These are phyloP conservation scores for Sphenodon punctatus DNA, from an alignment of 2,797 vertebrate genomes.

Conservation along the genomic window DNA sequence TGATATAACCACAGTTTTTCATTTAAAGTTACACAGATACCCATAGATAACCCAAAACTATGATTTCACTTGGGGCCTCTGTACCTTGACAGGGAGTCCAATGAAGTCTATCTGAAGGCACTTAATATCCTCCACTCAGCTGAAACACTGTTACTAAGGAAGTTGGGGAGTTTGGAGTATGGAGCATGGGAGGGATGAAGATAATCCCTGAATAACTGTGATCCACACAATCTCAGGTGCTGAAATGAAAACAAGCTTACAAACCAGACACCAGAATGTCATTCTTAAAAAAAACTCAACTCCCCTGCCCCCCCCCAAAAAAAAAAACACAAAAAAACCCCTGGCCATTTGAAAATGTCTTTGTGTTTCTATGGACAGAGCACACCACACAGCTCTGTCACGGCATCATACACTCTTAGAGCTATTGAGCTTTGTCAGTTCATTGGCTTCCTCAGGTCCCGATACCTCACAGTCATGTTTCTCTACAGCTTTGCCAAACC, in stretches of 20 bases:
- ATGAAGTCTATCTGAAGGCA: slow-evolving; percentile 87
- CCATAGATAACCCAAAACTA: too few species aligned
- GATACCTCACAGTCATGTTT: slow-evolving; percentile 61
- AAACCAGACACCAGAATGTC: slow-evolving; percentile 55
- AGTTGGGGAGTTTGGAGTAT: slow-evolving; percentile 49
- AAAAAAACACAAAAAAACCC: too few species aligned
- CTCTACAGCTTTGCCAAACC: slow-evolving; percentile 58
- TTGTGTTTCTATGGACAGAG: slow-evolving; percentile 64
- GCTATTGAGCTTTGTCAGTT: slow-evolving; percentile 87
- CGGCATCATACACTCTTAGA: slow-evolving; percentile 72
- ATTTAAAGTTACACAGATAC: slow-evolving; percentile 68
- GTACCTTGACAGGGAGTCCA: slow-evolving; percentile 61
- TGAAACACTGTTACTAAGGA: slow-evolving; percentile 71
- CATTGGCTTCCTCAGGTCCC: slow-evolving; percentile 69
- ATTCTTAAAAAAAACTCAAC: background rate
- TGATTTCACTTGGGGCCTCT: slow-evolving; percentile 67
- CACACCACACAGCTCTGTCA: slow-evolving; percentile 56
- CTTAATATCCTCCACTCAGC: slow-evolving; percentile 83
- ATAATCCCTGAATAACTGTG: slow-evolving; percentile 75
- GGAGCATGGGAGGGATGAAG: slow-evolving; percentile 61
- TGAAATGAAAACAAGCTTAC: slow-evolving; percentile 62
- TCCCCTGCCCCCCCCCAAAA: background rate
- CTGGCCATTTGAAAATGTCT: slow-evolving; percentile 50
- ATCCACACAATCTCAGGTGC: slow-evolving; percentile 80
- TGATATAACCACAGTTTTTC: slow-evolving; percentile 81